These are phyloP conservation scores for Drosophila hamatofila DNA, from an alignment of 2,888 invertebrate genomes.

Conservation along the genomic window DNA sequence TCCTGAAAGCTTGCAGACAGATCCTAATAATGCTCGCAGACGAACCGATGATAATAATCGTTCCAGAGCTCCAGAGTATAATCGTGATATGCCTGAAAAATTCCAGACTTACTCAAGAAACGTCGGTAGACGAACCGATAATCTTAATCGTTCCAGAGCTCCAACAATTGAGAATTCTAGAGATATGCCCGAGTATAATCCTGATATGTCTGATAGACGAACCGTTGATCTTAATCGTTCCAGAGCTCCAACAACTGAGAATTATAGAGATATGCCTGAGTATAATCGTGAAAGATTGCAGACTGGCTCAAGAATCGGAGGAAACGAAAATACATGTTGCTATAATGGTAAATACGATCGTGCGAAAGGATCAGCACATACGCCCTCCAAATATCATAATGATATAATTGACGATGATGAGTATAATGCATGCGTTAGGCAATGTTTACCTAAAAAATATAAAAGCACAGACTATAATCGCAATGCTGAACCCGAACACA, in stretches of 20 bases:
- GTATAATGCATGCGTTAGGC: not conserved
- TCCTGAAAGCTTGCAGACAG: not conserved
- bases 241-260: not conserved
- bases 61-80: too few species aligned
- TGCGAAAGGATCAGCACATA: not conserved
- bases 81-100: not conserved
- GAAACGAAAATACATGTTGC: not conserved
- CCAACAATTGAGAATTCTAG: not conserved
- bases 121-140: not conserved
- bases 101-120: not conserved
- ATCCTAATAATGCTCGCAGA: not conserved
- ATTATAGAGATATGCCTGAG: not conserved
- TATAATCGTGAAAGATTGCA: not conserved
- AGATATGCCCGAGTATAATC: not conserved
- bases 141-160: not conserved
- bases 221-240: not conserved
- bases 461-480: not conserved
- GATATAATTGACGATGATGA: not conserved
- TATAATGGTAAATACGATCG: not conserved
- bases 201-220: not conserved
- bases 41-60: not conserved
- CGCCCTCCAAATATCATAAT: not conserved
- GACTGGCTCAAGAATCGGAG: not conserved
- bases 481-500: not conserved
- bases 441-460: constrained; percentile 1